Base-by-base conservation (phyloP, 2,888 invertebrate species). In the Pyrrhia umbra region DNA sequence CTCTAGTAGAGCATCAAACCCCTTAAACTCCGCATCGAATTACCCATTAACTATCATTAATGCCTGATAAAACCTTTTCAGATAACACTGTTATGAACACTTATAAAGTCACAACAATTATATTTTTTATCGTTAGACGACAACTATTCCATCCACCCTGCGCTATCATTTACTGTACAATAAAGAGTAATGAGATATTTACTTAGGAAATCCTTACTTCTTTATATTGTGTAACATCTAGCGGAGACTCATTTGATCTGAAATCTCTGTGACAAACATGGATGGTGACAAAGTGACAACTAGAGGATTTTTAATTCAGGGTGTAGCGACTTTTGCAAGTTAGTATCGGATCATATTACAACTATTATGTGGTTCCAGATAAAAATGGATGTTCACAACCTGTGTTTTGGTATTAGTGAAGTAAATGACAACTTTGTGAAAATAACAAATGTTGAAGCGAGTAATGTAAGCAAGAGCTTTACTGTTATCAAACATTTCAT, bases 241-340 rank as follows among this genome's bases (percentile, higher is more conserved):
- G 15, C 16, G 37, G n/a, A 43, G 2, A 39, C 47, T 45, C 56
- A 74, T 49, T 77, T 60, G 45, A 23, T 58, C 27, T 23, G n/a
- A 18, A 63, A 43, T 55, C 4, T 20, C 56, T 42, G 77, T 71
- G 55, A 55, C n/a, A 20, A 79, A 6, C 15, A 80, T 81, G 80
- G 69, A 75, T 18, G 58, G 64, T 68, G 77, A 66, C 2, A 75
- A 59, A 63, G 61, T 80, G 42, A 57, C 68, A 3, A 15, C 47
- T 0, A 68, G 49, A 45, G 74, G 69, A 16, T 63, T 63, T 27
- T 10, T 65, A 6, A 77, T 80, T 43, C 80, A 80, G 49, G 50
- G 65, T 2, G 34, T 34, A 2, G 54, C 75, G 2, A 68, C 75
- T 0, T 63, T 80, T 15, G 59, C 80, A 68, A 81, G 80, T 80